phyloP scores from a whole-genome alignment of 2,888 invertebrate genomes.

The Stratiomys singularior region DNA sequence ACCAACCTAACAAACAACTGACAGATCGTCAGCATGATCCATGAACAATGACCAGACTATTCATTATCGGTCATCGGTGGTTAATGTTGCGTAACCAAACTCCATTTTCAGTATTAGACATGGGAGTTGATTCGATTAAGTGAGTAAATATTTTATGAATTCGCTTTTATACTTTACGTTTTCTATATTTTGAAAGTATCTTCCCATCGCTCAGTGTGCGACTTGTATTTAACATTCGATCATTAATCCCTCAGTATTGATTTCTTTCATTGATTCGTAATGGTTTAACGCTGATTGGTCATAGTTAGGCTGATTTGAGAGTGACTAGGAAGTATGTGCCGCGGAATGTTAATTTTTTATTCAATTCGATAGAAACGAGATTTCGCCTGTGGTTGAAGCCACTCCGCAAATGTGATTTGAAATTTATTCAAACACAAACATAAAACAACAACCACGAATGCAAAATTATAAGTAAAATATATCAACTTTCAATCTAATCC shows the following conservation, averaged over 20 bases:
- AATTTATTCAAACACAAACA: too few relatives aligned
- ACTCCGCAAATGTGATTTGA: too few relatives aligned
- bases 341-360: too few relatives aligned
- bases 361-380: too few relatives aligned
- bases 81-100: constrained; percentile 46
- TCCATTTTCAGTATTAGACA: constrained; percentile 51
- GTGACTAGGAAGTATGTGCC: too few relatives aligned
- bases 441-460: too few relatives aligned
- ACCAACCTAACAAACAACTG: neutral
- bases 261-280: constrained; percentile 18
- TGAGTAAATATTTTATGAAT: constrained; percentile 51
- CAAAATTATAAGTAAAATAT: too few relatives aligned
- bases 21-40: neutral
- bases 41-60: constrained; percentile 25
- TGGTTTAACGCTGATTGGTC: constrained; percentile 16
- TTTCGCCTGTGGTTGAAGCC: too few relatives aligned
- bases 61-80: constrained; percentile 14
- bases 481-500: too few relatives aligned
- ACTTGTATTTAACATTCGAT: neutral
- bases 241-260: constrained; percentile 23
- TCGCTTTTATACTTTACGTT: constrained; percentile 44
- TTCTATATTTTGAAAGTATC: neutral
- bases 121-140: constrained; percentile 53
- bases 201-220: neutral
- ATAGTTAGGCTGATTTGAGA: neutral